Percentiles rank a stretch among this genome's conserved stretches.
Conservation (phyloP, 2,888 invertebrate species). For the Hypselothyrea guttata region DNA sequence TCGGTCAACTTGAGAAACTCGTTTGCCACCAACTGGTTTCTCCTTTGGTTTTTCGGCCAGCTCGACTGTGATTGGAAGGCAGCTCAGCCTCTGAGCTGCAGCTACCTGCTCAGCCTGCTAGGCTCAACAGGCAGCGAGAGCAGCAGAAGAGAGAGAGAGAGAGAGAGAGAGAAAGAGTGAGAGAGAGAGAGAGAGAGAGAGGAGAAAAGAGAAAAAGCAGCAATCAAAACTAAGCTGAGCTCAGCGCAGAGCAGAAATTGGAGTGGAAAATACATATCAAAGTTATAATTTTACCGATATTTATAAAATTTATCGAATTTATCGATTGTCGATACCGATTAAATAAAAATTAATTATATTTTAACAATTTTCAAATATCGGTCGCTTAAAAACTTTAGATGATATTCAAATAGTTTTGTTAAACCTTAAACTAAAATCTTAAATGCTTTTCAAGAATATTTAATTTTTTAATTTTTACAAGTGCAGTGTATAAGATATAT, state of each 20-base stretch:
- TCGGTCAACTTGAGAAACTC: slow-evolving; percentile 42
- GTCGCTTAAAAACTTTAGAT: too few relatives aligned
- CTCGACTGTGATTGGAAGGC: slow-evolving; percentile 66
- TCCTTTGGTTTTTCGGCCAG: not conserved
- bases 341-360: too few relatives aligned
- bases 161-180: not conserved
- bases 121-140: not conserved
- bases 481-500: too few relatives aligned
- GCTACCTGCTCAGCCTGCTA: slow-evolving; percentile 11
- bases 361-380: too few relatives aligned
- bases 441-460: too few relatives aligned
- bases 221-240: not conserved
- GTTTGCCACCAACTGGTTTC: slow-evolving; percentile 28
- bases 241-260: not conserved
- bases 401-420: too few relatives aligned
- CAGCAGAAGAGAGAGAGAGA: not conserved
- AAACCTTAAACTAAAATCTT: too few relatives aligned
- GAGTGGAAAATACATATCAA: too few relatives aligned
- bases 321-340: too few relatives aligned
- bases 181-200: not conserved
- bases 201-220: not conserved
- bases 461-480: too few relatives aligned
- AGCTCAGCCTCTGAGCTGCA: not conserved
- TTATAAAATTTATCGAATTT: too few relatives aligned
- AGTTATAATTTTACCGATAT: too few relatives aligned